Conservation (phyloP, 2,888 invertebrate genomes). For the Pollenia griseotomentosa region DNA sequence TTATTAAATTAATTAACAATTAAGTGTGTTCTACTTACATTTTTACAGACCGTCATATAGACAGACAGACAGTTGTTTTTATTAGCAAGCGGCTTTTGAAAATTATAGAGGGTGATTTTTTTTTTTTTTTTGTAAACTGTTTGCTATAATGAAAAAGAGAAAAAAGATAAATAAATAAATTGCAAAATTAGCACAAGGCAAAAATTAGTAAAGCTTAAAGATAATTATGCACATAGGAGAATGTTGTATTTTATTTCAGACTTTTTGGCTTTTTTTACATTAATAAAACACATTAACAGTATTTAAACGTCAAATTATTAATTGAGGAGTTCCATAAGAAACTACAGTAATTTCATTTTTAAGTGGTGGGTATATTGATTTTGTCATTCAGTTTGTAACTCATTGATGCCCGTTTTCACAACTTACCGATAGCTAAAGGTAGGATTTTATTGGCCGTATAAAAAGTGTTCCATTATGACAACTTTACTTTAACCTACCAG, state of each 20-base stretch:
- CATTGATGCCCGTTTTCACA: too few species aligned
- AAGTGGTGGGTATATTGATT: too few species aligned
- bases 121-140: not conserved
- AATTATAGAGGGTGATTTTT: conserved; percentile 44
- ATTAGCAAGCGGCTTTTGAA: conserved; percentile 50
- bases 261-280: too few species aligned
- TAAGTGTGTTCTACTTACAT: conserved; percentile 56
- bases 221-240: not conserved
- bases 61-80: conserved; percentile 12
- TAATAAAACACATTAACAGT: not conserved
- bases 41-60: not conserved
- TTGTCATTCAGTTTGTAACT: too few species aligned
- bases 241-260: too few species aligned
- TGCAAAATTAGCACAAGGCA: conserved; percentile 17
- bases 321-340: too few species aligned
- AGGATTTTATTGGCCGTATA: too few species aligned
- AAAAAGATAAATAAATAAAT: conserved; percentile 12
- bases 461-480: too few species aligned
- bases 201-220: not conserved
- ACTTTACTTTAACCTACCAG: too few species aligned
- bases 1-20: conserved; percentile 60
- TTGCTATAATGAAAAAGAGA: conserved; percentile 46
- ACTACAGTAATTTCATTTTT: too few species aligned
- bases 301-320: too few species aligned
- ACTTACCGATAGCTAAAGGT: too few species aligned